Percentiles rank a stretch among this genome's conserved stretches.
Conservation (phyloP, 2,797 vertebrate genomes). For the Acanthurus lineatus region DNA sequence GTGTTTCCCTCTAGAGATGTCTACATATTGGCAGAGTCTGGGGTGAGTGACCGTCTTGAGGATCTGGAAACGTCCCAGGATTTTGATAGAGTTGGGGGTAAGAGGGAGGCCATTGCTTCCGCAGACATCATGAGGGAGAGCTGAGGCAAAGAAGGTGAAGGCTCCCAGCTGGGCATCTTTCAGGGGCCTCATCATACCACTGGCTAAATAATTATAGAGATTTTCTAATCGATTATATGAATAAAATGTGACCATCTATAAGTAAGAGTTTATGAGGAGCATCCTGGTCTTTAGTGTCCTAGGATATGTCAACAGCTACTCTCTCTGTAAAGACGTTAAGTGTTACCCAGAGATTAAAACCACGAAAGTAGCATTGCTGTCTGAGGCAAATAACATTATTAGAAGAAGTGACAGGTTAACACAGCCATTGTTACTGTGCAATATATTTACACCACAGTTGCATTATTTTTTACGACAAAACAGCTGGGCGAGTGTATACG, state of each 20-base stretch:
- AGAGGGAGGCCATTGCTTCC: slow-evolving; percentile 98
- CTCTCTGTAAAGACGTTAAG: too few relatives aligned
- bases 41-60: slow-evolving; percentile 96
- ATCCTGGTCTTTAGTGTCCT: too few relatives aligned
- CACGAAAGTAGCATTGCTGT: background rate
- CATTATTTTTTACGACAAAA: background rate
- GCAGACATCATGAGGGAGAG: slow-evolving; percentile 98
- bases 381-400: background rate
- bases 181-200: slow-evolving; percentile 90
- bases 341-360: background rate
- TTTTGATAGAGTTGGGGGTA: slow-evolving; percentile 99
- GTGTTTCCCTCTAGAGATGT: slow-evolving; percentile 97
- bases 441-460: background rate
- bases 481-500: background rate
- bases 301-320: too few relatives aligned
- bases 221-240: background rate
- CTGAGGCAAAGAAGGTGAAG: slow-evolving; percentile 97
- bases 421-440: background rate
- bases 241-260: too few relatives aligned
- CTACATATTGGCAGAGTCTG: slow-evolving; percentile 96
- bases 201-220: background rate
- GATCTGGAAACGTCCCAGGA: slow-evolving; percentile 97
- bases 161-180: slow-evolving; percentile 94
- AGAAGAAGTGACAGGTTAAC: background rate
- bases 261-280: too few relatives aligned